Conservation (phyloP, 2,113 vertebrate species). For the Pholis gunnellus region DNA sequence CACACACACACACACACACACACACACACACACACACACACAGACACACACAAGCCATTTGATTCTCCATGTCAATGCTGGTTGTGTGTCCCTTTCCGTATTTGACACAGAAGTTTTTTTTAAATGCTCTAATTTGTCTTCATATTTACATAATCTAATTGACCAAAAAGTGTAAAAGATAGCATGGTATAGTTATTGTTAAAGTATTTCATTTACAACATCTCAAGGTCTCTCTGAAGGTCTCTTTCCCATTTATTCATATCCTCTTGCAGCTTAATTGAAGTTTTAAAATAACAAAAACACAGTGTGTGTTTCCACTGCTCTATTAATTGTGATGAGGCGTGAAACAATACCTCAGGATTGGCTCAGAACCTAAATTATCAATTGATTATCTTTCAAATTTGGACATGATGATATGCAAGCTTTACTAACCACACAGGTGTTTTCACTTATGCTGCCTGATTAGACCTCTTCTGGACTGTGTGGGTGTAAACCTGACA, state of each 20-base stretch:
- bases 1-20: neutral
- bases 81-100: neutral
- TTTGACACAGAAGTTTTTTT: neutral
- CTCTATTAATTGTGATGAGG: neutral
- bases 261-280: neutral
- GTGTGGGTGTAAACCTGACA: neutral
- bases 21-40: neutral
- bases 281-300: neutral
- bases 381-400: neutral
- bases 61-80: neutral
- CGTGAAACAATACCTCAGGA: too few relatives aligned
- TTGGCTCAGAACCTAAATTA: neutral
- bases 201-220: neutral
- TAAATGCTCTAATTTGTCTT: neutral
- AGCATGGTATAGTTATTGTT: neutral
- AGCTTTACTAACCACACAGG: neutral
- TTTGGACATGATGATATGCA: neutral
- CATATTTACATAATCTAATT: neutral
- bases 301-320: neutral
- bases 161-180: neutral
- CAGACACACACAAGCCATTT: neutral
- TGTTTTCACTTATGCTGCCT: neutral
- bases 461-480: neutral
- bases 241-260: neutral
- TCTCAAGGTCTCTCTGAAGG: conserved; percentile 4